Conservation (phyloP, 2,888 invertebrate species). For the Calliphora vomitoria region DNA sequence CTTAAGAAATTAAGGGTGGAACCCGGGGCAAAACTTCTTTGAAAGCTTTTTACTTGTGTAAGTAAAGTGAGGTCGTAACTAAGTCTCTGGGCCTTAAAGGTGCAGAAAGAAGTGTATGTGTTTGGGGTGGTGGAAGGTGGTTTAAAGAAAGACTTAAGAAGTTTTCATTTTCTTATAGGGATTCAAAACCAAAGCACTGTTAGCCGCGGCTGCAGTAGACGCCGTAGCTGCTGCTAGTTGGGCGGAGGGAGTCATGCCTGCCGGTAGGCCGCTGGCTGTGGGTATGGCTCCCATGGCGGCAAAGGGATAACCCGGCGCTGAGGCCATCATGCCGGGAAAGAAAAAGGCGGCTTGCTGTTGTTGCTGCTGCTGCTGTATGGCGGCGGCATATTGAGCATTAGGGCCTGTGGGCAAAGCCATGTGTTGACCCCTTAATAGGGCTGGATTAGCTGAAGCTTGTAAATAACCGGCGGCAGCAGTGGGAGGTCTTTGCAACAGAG, state of each 20-base stretch:
- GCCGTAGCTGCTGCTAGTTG: slow-evolving; percentile 78
- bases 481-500: slow-evolving; percentile 75
- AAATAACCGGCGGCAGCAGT: slow-evolving; percentile 76
- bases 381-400: slow-evolving; percentile 76
- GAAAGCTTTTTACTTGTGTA: slow-evolving; percentile 38
- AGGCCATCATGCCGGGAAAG: slow-evolving; percentile 85
- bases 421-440: slow-evolving; percentile 66
- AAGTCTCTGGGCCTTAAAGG: slow-evolving; percentile 53
- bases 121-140: background rate
- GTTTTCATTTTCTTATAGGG: slow-evolving; percentile 97
- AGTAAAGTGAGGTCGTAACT: background rate
- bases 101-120: background rate
- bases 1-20: background rate
- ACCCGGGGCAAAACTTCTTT: background rate
- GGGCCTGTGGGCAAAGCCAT: slow-evolving; percentile 75
- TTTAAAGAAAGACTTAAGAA: slow-evolving; percentile 82
- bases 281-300: slow-evolving; percentile 84
- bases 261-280: slow-evolving; percentile 69
- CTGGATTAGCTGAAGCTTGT: slow-evolving; percentile 72
- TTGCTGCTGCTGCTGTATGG: slow-evolving; percentile 73
- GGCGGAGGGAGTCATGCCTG: slow-evolving; percentile 82
- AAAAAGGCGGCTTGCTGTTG: slow-evolving; percentile 82
- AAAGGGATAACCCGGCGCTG: slow-evolving; percentile 85
- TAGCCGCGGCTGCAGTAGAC: slow-evolving; percentile 75
- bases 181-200: slow-evolving; percentile 87